Evolutionary conservation across 2,888 invertebrate species (phyloP).

Genomic region (Uloborus plumipes): DNA sequence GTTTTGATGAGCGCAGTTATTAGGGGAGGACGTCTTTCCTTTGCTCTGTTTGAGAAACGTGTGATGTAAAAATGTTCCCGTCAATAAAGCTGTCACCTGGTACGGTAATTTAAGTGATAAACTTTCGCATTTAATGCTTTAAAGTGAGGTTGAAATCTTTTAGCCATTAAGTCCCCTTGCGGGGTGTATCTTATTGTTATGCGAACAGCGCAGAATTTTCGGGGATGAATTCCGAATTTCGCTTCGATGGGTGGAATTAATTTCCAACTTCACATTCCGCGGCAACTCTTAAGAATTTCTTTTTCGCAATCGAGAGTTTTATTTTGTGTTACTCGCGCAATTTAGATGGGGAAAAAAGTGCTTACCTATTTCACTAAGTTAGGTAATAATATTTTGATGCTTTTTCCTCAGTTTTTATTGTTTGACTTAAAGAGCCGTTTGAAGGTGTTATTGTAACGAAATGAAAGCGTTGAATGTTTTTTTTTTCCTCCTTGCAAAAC

Average conservation of each 20-base stretch:
- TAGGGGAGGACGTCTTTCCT: too few relatives aligned
- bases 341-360: too few relatives aligned
- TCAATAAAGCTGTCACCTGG: constrained; percentile 60
- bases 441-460: too few relatives aligned
- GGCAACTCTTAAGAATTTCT: constrained; percentile 32
- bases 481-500: too few relatives aligned
- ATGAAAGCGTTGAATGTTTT: too few relatives aligned
- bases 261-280: constrained; percentile 47
- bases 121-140: constrained; percentile 53
- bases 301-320: constrained; percentile 39
- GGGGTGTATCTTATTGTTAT: constrained; percentile 47
- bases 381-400: too few relatives aligned
- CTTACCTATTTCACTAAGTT: too few relatives aligned
- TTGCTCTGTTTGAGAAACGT: constrained; percentile 8
- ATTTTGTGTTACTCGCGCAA: constrained; percentile 20
- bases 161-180: constrained; percentile 36
- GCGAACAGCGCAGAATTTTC: constrained; percentile 44
- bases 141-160: constrained; percentile 60
- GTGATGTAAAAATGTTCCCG: constrained; percentile 53
- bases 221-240: constrained; percentile 52
- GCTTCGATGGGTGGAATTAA: constrained; percentile 39
- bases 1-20: constrained; percentile 1
- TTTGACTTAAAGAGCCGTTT: too few relatives aligned
- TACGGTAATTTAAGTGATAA: constrained; percentile 56
- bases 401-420: too few relatives aligned